These are phyloP conservation scores for Sphecodes monilicornis DNA, from an alignment of 2,888 invertebrate species.

Conservation along the genomic window DNA sequence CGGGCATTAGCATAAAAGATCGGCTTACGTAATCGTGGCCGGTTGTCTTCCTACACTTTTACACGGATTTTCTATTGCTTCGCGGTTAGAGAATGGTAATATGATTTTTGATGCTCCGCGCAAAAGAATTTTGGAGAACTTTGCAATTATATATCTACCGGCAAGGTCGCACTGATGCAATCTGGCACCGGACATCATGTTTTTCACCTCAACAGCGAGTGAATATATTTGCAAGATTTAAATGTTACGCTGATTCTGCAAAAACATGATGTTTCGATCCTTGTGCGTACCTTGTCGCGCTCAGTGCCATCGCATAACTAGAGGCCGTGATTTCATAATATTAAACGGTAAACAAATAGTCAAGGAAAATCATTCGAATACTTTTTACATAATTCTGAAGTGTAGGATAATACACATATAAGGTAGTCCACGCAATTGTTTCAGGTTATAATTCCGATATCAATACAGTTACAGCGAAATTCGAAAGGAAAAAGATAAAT, in stretches of 20 bases:
- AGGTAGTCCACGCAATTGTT: no score
- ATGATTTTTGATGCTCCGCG: background rate
- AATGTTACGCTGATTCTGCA: background rate
- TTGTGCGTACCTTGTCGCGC: background rate
- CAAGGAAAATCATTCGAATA: no score
- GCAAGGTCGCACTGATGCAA: constrained; percentile 37
- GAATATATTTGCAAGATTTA: constrained; percentile 56
- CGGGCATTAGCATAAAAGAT: constrained; percentile 68
- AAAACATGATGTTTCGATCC: constrained; percentile 18
- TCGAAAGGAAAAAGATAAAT: no score
- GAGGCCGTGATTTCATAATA: background rate
- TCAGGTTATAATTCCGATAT: no score
- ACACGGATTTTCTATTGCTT: constrained; percentile 27
- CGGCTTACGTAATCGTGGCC: constrained; percentile 62
- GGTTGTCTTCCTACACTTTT: constrained; percentile 67
- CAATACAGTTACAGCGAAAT: no score
- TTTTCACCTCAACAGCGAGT: constrained; percentile 23
- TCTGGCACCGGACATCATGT: constrained; percentile 18
- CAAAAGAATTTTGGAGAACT: constrained; percentile 4
- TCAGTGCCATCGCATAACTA: background rate
- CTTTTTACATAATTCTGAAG: no score
- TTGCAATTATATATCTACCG: background rate
- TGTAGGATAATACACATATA: no score
- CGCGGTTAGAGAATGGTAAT: constrained; percentile 18
- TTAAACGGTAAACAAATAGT: background rate